Evolutionary conservation across 2,797 vertebrate genomes (phyloP).

Genomic region (Tauraco hartlaubi): DNA sequence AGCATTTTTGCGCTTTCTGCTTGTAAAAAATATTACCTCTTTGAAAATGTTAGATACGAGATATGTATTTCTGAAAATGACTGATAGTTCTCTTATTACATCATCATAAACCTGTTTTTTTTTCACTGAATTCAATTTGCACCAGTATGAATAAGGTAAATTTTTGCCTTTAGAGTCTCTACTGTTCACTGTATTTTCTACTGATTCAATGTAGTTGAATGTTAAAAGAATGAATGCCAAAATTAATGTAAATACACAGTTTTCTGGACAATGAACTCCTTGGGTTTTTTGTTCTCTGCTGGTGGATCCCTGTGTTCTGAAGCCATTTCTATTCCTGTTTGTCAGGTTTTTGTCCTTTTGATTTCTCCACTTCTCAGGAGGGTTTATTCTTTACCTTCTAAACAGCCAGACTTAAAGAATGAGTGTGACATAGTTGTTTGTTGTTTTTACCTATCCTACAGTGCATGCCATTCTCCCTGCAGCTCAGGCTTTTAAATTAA

Average conservation of each 20-base stretch:
- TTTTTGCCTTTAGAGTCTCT: neutral
- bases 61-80: neutral
- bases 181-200: neutral
- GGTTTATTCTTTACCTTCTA: neutral
- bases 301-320: neutral
- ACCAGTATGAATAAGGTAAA: neutral
- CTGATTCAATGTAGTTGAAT: neutral
- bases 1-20: neutral
- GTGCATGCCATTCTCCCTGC: neutral
- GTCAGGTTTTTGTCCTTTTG: neutral
- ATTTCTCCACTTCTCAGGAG: neutral
- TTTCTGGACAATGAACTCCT: neutral
- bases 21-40: neutral
- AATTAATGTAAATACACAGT: neutral
- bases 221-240: neutral
- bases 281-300: neutral
- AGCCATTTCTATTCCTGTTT: neutral
- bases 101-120: neutral
- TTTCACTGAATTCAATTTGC: neutral
- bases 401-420: conserved; percentile 12
- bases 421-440: neutral
- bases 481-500: conserved; percentile 40
- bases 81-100: neutral
- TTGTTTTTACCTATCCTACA: neutral
- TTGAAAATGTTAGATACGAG: neutral